Conservation (phyloP, 2,888 invertebrate genomes). For the Archips crataeganus region DNA sequence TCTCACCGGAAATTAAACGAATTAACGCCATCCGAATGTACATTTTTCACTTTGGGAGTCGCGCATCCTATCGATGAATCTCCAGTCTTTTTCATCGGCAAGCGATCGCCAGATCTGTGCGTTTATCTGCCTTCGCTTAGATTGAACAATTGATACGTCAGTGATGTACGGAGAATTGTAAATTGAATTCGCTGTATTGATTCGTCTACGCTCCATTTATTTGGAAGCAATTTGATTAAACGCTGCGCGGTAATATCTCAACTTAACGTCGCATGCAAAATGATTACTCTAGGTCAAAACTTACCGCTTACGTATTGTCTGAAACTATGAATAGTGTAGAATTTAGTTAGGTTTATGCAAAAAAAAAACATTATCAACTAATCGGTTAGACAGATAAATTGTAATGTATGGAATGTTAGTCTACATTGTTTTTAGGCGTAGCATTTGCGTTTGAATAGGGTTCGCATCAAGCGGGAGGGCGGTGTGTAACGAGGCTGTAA, state of each 20-base stretch:
- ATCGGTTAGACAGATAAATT: not conserved
- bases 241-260: slow-evolving; percentile 65
- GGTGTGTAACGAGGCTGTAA: slow-evolving; percentile 71
- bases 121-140: slow-evolving; percentile 82
- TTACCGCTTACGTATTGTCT: not conserved
- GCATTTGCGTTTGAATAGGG: slow-evolving; percentile 41
- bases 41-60: slow-evolving; percentile 84
- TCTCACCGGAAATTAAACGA: slow-evolving; percentile 86
- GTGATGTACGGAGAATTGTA: slow-evolving; percentile 82
- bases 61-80: slow-evolving; percentile 83
- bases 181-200: slow-evolving; percentile 82
- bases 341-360: not conserved
- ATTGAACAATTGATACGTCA: slow-evolving; percentile 84
- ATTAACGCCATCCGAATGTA: slow-evolving; percentile 86
- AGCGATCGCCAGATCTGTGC: slow-evolving; percentile 77
- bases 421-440: slow-evolving; percentile 34
- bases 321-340: not conserved
- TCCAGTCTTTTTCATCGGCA: slow-evolving; percentile 81
- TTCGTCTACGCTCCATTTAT: slow-evolving; percentile 80
- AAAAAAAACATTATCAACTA: not conserved
- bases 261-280: slow-evolving; percentile 67
- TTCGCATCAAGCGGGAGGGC: slow-evolving; percentile 30
- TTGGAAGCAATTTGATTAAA: slow-evolving; percentile 78
- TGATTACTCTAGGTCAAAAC: slow-evolving; percentile 33
- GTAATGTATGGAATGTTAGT: slow-evolving; percentile 5